These are phyloP conservation scores for Rhinatrema bivittatum DNA, from an alignment of 2,797 vertebrate species.

Conservation along the genomic window DNA sequence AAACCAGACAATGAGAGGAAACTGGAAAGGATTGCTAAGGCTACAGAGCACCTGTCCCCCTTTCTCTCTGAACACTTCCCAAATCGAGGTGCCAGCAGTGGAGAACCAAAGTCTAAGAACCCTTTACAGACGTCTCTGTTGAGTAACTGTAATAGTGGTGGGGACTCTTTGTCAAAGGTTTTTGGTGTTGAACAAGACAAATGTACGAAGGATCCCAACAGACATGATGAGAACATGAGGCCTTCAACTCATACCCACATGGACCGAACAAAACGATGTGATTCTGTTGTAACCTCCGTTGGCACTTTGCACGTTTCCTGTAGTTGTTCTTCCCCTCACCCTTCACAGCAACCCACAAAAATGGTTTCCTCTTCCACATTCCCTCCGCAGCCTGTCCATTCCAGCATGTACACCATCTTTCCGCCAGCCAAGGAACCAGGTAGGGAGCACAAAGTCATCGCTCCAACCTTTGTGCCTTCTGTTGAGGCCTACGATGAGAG, in stretches of 20 bases:
- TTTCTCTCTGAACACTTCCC: conserved; percentile 54
- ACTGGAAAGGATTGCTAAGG: conserved; percentile 45
- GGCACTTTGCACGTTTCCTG: conserved; percentile 65
- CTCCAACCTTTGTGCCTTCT: conserved; percentile 93
- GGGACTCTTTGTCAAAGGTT: conserved; percentile 43
- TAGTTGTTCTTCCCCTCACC: conserved; percentile 65
- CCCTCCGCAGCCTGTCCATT: conserved; percentile 57
- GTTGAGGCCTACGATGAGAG: conserved; percentile 89
- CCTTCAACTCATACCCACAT: conserved; percentile 37
- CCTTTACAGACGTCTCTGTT: conserved; percentile 47
- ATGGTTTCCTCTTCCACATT: conserved; percentile 47
- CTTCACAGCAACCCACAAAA: conserved; percentile 43
- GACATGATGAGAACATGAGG: conserved; percentile 65
- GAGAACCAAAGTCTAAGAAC: conserved; percentile 63
- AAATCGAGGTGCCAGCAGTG: conserved; percentile 14
- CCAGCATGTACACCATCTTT: conserved; percentile 67
- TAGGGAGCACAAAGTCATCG: conserved; percentile 88
- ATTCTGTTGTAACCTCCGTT: conserved; percentile 53
- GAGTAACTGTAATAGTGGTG: conserved; percentile 48
- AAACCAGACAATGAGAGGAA: conserved; percentile 58
- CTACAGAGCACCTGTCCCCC: conserved; percentile 42
- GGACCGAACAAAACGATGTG: conserved; percentile 64
- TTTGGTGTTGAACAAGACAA: conserved; percentile 46
- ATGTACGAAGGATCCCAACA: conserved; percentile 42
- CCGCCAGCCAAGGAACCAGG: conserved; percentile 65